Base-by-base conservation (phyloP, 2,113 vertebrate genomes). In the Serinus canaria region DNA sequence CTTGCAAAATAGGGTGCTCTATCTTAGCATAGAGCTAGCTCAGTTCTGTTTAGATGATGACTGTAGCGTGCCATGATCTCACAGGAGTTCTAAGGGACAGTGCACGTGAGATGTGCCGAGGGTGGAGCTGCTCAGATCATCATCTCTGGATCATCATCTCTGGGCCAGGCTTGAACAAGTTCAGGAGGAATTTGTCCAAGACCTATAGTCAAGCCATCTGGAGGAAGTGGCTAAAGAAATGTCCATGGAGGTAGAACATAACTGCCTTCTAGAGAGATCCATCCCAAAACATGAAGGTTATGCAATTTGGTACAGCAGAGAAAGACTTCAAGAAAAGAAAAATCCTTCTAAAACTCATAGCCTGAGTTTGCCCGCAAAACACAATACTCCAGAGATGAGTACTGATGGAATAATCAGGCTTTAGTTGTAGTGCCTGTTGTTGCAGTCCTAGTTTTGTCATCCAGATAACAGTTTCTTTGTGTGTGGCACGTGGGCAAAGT, bases 331-430 rank as follows among this genome's bases (percentile, higher is more conserved):
- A 83, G 16, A 35, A 31, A 58, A 39, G 33, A n/a, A n/a, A 58
- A 23, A 7, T 58, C 55, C 19, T 56, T 46, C 6, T 52, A 9
- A 76, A 75, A 39, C 18, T 62, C 16, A 4, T 13, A 35, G 17
- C 10, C 15, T 47, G 30, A 33, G 12, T 87, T 73, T 77, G 28
- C 24, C 39, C 0, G 0, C 15, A 41, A 35, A 79, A 16, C 37
- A 33, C 0, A 0, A 18, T 62, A 24, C 21, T 67, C 12, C 6
- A 2, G 21, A 30, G 55, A 41, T 39, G 60, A 70, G 6, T 53
- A 18, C 28, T 58, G 47, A 27, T 66, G 22, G 37, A 63, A 37
- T 24, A 82, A 7, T 23, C 10, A 4, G 44, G 24, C 43, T 62
- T 75, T 49, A 66, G 24, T 16, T 83, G n/a, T 23, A 27, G 24